Evolutionary conservation across 2,797 vertebrate species (phyloP).

Genomic region (Melanotaenia trifasciata): DNA sequence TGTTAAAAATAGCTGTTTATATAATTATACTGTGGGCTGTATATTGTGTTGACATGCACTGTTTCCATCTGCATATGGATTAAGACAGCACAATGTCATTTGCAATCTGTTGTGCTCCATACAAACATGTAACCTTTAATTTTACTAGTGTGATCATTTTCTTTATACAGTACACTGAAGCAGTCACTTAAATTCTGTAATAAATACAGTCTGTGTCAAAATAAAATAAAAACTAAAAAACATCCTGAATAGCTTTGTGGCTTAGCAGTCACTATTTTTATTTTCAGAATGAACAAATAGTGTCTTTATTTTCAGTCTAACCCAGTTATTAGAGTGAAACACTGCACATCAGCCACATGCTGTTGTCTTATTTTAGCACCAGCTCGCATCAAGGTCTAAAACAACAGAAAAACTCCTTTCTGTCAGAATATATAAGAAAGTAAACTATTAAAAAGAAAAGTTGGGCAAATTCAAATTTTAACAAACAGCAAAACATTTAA

Average conservation of each 20-base stretch:
- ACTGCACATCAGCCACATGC: conserved; percentile 44
- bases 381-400: conserved; percentile 21
- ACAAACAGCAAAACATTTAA: not conserved
- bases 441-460: not conserved
- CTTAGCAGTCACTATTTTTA: conserved; percentile 30
- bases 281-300: conserved; percentile 24
- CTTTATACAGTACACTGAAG: not conserved
- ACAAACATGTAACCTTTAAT: conserved; percentile 4
- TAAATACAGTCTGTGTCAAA: conserved; percentile 11
- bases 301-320: conserved; percentile 41
- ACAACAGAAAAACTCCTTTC: conserved; percentile 21
- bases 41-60: conserved; percentile 10
- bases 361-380: conserved; percentile 36
- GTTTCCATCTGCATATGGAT: conserved; percentile 10
- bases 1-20: conserved; percentile 17
- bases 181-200: not conserved
- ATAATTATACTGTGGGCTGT: conserved; percentile 5
- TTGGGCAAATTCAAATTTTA: not conserved
- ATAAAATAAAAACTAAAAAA: not conserved
- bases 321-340: conserved; percentile 47
- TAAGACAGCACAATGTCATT: not conserved
- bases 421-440: conserved; percentile 4
- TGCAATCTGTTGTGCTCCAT: conserved; percentile 11
- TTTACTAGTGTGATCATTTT: not conserved
- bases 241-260: conserved; percentile 18